These are phyloP conservation scores for Papilio gigon DNA, from an alignment of 2,888 invertebrate genomes.

Conservation along the genomic window DNA sequence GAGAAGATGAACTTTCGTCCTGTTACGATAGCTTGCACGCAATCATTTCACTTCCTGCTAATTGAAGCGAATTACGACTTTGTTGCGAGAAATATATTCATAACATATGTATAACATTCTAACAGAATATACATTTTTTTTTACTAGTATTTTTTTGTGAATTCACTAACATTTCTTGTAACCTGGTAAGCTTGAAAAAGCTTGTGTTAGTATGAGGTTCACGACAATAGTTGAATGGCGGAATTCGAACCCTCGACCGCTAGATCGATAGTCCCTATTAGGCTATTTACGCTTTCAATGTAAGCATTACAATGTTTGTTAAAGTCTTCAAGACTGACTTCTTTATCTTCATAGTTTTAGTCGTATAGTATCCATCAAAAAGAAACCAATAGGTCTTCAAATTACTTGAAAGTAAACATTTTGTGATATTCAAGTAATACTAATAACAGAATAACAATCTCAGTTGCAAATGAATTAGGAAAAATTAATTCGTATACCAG, in stretches of 20 bases:
- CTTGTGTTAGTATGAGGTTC: no score
- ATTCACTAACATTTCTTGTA: no score
- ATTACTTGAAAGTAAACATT: background rate
- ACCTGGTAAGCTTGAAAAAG: no score
- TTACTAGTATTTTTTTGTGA: no score
- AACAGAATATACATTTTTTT: no score
- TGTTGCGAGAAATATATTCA: background rate
- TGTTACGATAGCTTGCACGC: slow-evolving; percentile 27
- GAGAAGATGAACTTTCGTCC: slow-evolving; percentile 41
- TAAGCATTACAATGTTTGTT: background rate
- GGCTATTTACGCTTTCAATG: no score
- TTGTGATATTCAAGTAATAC: background rate
- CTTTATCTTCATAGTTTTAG: background rate
- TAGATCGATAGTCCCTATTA: no score
- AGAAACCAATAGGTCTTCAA: background rate
- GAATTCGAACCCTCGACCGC: no score
- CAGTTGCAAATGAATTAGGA: background rate
- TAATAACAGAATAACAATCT: background rate
- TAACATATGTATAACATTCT: no score
- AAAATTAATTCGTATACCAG: background rate
- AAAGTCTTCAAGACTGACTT: background rate
- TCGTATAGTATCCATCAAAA: background rate
- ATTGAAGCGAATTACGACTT: background rate
- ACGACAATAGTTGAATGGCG: no score
- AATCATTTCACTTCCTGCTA: slow-evolving; percentile 3